These are phyloP conservation scores for Nebria brevicollis DNA, from an alignment of 2,888 invertebrate species.

Conservation along the genomic window DNA sequence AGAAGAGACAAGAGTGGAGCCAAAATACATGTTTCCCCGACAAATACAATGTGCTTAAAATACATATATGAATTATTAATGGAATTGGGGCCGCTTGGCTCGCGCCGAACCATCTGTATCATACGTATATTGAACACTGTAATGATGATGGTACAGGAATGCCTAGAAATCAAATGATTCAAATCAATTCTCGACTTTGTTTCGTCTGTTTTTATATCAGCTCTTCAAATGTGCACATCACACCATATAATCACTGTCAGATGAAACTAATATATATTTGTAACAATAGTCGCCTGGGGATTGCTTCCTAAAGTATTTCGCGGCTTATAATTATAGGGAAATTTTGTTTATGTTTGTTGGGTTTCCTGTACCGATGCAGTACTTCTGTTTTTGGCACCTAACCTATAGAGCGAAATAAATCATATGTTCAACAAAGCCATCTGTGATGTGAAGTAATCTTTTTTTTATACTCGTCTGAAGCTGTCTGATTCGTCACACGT, in stretches of 20 bases:
- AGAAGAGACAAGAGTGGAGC: slow-evolving; percentile 15
- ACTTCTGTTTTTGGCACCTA: background rate
- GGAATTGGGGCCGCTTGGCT: background rate
- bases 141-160: background rate
- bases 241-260: background rate
- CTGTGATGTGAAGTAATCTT: background rate
- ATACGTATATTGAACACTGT: background rate
- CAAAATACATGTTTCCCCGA: slow-evolving; percentile 34
- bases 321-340: background rate
- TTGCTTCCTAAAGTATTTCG: background rate
- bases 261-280: background rate
- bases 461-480: background rate
- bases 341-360: background rate
- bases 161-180: background rate
- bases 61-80: slow-evolving; percentile 34
- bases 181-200: too few species aligned
- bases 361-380: background rate
- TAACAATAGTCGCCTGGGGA: background rate
- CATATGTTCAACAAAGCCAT: background rate
- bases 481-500: background rate
- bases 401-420: background rate
- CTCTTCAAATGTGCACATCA: too few species aligned
- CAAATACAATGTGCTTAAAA: slow-evolving; percentile 35
- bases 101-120: slow-evolving; percentile 11
- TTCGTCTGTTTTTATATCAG: too few species aligned